Conservation (phyloP, 2,888 invertebrate species). For the Campoplex capitator region DNA sequence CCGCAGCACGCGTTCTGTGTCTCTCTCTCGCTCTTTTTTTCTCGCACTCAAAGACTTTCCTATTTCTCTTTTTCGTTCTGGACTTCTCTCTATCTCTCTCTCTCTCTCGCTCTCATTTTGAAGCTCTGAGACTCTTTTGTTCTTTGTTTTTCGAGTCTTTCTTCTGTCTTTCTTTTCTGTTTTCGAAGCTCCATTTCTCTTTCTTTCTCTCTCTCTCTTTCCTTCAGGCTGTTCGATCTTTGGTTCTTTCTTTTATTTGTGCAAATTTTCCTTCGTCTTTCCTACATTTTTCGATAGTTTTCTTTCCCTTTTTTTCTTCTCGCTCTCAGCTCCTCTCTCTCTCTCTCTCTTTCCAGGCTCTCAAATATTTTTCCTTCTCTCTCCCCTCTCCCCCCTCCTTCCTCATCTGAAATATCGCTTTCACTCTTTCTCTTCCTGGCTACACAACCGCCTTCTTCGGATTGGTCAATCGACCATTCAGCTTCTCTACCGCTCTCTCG, state of each 20-base stretch:
- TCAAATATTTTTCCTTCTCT: slow-evolving; percentile 6
- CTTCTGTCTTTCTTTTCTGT: slow-evolving; percentile 12
- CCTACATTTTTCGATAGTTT: neutral
- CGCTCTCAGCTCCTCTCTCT: neutral
- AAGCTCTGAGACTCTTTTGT: neutral
- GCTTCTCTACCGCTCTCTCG: slow-evolving; percentile 52
- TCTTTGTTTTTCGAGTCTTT: slow-evolving; percentile 17
- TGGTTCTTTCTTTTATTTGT: neutral
- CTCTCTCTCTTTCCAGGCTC: neutral
- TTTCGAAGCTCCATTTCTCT: neutral
- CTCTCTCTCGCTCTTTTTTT: slow-evolving; percentile 13
- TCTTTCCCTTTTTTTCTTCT: neutral
- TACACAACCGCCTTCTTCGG: slow-evolving; percentile 27
- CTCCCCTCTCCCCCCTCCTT: neutral
- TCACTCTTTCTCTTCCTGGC: slow-evolving; percentile 32
- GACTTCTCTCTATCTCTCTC: neutral
- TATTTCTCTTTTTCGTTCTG: neutral
- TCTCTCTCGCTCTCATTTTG: neutral
- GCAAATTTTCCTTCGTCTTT: neutral
- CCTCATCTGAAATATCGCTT: slow-evolving; percentile 3
- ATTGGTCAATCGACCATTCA: slow-evolving; percentile 69
- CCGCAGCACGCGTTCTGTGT: slow-evolving; percentile 38
- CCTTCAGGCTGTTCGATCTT: neutral
- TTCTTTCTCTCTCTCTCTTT: slow-evolving; percentile 9
- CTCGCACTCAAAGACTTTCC: neutral